phyloP scores from a whole-genome alignment of 2,888 invertebrate species.

The Alitta virens region DNA sequence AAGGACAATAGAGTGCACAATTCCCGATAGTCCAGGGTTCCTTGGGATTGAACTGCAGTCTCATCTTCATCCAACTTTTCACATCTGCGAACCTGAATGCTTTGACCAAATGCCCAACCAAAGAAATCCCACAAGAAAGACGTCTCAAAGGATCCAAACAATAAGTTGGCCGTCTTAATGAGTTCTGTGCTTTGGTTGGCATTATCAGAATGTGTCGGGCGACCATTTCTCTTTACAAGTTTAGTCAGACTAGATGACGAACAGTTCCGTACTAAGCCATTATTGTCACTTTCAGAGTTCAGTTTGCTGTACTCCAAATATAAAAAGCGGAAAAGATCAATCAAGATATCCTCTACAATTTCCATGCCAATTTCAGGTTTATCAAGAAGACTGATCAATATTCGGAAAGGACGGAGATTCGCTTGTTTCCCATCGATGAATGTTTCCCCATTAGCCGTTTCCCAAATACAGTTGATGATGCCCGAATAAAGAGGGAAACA shows the following conservation, averaged over 20 bases:
- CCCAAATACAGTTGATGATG: not conserved
- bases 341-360: constrained; percentile 51
- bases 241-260: not conserved
- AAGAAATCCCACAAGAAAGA: constrained; percentile 83
- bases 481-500: not conserved
- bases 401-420: constrained; percentile 61
- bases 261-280: not conserved
- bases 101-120: constrained; percentile 50
- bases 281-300: not conserved
- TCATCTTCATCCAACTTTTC: too few species aligned
- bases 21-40: constrained; percentile 60
- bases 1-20: constrained; percentile 73
- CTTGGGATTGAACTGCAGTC: too few species aligned
- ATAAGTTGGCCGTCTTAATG: constrained; percentile 77
- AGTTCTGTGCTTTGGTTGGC: constrained; percentile 61
- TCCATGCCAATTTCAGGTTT: constrained; percentile 76
- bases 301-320: constrained; percentile 36
- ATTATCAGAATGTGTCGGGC: constrained; percentile 13
- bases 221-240: not conserved
- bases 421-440: constrained; percentile 18
- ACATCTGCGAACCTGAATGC: not conserved
- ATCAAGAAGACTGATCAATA: constrained; percentile 80
- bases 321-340: constrained; percentile 66
- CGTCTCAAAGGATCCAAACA: constrained; percentile 81
- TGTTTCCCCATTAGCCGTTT: not conserved